Conservation (phyloP, 2,797 vertebrate species). For the Philypnodon macrostomus region DNA sequence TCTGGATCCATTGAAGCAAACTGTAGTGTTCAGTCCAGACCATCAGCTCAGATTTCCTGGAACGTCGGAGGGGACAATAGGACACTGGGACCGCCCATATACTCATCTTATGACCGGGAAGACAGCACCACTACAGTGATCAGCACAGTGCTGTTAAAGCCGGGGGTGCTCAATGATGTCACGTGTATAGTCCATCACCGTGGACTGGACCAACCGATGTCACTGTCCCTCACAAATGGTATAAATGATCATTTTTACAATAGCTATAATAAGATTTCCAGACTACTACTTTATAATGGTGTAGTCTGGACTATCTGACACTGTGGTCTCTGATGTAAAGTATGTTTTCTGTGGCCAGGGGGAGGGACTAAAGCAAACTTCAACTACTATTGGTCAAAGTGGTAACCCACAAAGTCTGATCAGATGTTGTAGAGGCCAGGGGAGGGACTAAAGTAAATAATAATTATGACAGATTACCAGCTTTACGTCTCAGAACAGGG, state of each 20-base stretch:
- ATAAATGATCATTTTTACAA: conserved; percentile 30
- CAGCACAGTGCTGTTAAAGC: conserved; percentile 67
- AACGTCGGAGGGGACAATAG: conserved; percentile 61
- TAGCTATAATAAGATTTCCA: too few species aligned
- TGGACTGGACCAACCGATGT: conserved; percentile 62
- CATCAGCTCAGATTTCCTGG: conserved; percentile 69
- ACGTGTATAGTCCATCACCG: conserved; percentile 71
- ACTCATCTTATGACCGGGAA: conserved; percentile 45
- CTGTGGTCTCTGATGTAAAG: too few species aligned
- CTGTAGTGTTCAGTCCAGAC: conserved; percentile 74
- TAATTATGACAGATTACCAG: too few species aligned
- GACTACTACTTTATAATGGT: too few species aligned
- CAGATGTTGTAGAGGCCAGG: too few species aligned
- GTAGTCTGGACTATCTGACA: too few species aligned
- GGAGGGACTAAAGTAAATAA: too few species aligned
- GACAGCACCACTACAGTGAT: conserved; percentile 74
- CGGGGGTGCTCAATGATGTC: conserved; percentile 54
- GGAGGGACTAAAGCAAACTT: too few species aligned
- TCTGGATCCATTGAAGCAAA: conserved; percentile 72
- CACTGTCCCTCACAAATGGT: conserved; percentile 54
- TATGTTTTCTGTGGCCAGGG: too few species aligned
- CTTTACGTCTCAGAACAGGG: too few species aligned
- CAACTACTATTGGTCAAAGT: too few species aligned
- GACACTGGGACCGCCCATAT: conserved; percentile 62
- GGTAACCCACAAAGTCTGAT: too few species aligned